phyloP scores from a whole-genome alignment of 2,113 vertebrate species.

The Hypomesus transpacificus region DNA sequence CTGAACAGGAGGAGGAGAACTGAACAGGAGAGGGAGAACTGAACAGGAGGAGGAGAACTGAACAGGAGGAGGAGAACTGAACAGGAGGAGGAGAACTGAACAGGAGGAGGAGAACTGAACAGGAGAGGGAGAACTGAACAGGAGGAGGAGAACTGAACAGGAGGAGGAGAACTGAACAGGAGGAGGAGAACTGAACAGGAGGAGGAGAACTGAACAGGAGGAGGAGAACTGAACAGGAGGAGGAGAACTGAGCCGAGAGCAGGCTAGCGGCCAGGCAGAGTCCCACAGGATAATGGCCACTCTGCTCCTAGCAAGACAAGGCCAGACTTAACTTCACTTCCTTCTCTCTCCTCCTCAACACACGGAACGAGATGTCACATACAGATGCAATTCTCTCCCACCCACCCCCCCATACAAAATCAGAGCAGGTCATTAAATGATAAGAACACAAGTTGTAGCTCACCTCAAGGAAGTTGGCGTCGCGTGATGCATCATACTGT shows the following conservation, averaged over 20 bases:
- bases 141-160: slow-evolving; percentile 67
- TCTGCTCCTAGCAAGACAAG: slow-evolving; percentile 60
- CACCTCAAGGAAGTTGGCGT: slow-evolving; percentile 19
- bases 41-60: slow-evolving; percentile 68
- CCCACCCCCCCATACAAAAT: slow-evolving; percentile 19
- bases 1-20: slow-evolving; percentile 68
- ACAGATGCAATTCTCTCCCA: slow-evolving; percentile 45
- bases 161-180: slow-evolving; percentile 66
- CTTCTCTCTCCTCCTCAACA: slow-evolving; percentile 56
- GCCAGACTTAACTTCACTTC: slow-evolving; percentile 54
- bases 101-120: slow-evolving; percentile 68
- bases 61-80: slow-evolving; percentile 68
- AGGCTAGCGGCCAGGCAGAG: slow-evolving; percentile 43
- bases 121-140: too few species aligned
- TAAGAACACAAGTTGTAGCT: slow-evolving; percentile 34
- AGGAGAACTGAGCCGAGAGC: slow-evolving; percentile 35
- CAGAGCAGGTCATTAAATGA: slow-evolving; percentile 50
- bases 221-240: too few species aligned
- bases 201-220: slow-evolving; percentile 67
- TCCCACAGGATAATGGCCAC: slow-evolving; percentile 64
- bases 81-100: slow-evolving; percentile 68
- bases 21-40: too few species aligned
- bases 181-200: slow-evolving; percentile 67
- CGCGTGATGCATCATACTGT: slow-evolving; percentile 1
- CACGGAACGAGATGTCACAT: slow-evolving; percentile 55